Percentiles rank a stretch among this genome's conserved stretches.
phyloP scores from a whole-genome alignment of 1,140 invertebrate species.

The Papilio aristodemus region DNA sequence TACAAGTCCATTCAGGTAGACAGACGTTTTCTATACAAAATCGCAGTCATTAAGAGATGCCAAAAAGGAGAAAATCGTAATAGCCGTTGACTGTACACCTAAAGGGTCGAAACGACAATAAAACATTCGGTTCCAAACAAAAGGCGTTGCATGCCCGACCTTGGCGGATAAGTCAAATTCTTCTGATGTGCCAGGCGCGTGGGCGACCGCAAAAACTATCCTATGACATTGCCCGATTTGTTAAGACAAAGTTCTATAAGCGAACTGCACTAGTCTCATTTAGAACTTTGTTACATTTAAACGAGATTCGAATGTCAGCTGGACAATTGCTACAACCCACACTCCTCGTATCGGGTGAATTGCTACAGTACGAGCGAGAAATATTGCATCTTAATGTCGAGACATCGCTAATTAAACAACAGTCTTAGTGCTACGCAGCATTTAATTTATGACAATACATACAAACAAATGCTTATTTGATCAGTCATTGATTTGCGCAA shows the following conservation, averaged over 20 bases:
- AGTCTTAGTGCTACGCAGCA: neutral
- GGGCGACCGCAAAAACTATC: slow-evolving; percentile 78
- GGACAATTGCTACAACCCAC: slow-evolving; percentile 75
- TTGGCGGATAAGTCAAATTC: slow-evolving; percentile 74
- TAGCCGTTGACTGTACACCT: slow-evolving; percentile 38
- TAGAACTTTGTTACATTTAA: slow-evolving; percentile 61
- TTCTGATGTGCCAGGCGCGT: slow-evolving; percentile 67
- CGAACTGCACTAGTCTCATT: slow-evolving; percentile 29
- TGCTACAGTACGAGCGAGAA: slow-evolving; percentile 50
- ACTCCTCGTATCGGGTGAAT: slow-evolving; percentile 48
- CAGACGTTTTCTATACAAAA: slow-evolving; percentile 28
- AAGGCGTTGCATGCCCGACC: slow-evolving; percentile 72
- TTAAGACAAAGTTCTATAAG: slow-evolving; percentile 56
- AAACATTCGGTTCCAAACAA: slow-evolving; percentile 56
- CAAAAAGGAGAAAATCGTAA: slow-evolving; percentile 25
- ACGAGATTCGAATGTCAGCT: slow-evolving; percentile 59
- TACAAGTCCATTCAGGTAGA: slow-evolving; percentile 32
- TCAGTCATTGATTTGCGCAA: too few species aligned
- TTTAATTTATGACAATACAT: slow-evolving; percentile 5
- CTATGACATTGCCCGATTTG: slow-evolving; percentile 71
- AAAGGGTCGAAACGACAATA: slow-evolving; percentile 58
- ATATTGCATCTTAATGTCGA: slow-evolving; percentile 26
- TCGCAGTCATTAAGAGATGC: slow-evolving; percentile 29
- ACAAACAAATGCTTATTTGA: neutral
- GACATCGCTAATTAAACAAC: slow-evolving; percentile 16